Percentiles rank a stretch among this genome's conserved stretches.
Evolutionary conservation across 2,888 invertebrate genomes (phyloP).

Genomic region (Osedax fenrisi): DNA sequence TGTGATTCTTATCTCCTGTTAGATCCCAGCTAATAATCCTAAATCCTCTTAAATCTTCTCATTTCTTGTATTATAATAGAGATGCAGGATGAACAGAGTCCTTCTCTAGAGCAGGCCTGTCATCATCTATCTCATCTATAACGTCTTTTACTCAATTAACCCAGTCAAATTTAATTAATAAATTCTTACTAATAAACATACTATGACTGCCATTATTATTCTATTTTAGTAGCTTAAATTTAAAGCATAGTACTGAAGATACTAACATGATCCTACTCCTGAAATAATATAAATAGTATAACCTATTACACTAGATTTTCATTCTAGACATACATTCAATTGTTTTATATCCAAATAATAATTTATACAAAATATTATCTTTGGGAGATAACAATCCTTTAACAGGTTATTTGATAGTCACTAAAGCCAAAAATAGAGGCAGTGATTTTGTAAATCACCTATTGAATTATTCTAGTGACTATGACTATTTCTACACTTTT

Average conservation of each 20-base stretch:
- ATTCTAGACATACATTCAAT: constrained; percentile 22
- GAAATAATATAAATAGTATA: constrained; percentile 34
- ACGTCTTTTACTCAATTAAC: background rate
- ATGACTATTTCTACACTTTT: constrained; percentile 18
- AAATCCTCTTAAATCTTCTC: background rate
- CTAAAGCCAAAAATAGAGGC: constrained; percentile 32
- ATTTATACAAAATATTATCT: constrained; percentile 35
- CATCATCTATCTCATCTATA: background rate
- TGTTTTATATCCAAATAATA: constrained; percentile 32
- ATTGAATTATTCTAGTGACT: constrained; percentile 30
- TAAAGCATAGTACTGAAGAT: constrained; percentile 36
- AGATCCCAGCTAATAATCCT: constrained; percentile 28
- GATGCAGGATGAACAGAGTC: constrained; percentile 36
- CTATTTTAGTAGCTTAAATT: constrained; percentile 35
- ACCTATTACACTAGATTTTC: constrained; percentile 34
- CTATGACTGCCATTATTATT: background rate
- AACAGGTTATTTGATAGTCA: constrained; percentile 12
- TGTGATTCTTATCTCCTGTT: constrained; percentile 34
- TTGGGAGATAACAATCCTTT: constrained; percentile 35
- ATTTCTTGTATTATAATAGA: constrained; percentile 28
- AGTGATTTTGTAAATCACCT: constrained; percentile 38
- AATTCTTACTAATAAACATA: background rate
- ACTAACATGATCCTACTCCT: constrained; percentile 29
- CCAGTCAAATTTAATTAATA: constrained; percentile 8
- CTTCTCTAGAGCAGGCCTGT: constrained; percentile 28